Conservation (phyloP, 2,797 vertebrate genomes). For the Perodicticus potto region DNA sequence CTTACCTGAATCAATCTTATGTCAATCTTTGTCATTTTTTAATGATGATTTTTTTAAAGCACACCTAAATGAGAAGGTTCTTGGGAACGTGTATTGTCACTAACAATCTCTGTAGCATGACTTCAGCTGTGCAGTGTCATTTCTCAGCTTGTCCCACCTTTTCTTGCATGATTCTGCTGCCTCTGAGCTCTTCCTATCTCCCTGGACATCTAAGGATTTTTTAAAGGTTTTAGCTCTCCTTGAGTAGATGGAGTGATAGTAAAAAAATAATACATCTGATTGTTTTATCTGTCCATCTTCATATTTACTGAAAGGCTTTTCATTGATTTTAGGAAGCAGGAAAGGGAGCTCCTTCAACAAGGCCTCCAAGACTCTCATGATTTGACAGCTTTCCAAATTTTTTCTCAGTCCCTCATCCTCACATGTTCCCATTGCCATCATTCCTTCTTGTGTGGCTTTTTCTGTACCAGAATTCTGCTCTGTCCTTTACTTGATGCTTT, state of each 20-base stretch:
- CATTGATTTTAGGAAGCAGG: neutral
- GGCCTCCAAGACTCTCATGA: neutral
- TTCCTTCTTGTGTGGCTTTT: neutral
- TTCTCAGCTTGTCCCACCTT: too few relatives aligned
- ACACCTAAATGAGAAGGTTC: neutral
- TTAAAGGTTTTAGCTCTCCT: neutral
- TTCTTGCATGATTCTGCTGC: neutral
- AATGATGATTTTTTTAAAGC: neutral
- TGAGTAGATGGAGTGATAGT: neutral
- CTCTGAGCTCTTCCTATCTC: neutral
- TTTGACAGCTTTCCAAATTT: neutral
- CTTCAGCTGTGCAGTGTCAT: fast-evolving
- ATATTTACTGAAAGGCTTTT: neutral
- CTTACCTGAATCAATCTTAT: neutral
- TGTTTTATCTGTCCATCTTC: neutral
- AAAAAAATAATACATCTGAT: neutral
- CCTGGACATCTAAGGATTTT: neutral
- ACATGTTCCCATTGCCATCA: fast-evolving
- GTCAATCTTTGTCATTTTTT: neutral
- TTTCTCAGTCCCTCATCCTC: neutral
- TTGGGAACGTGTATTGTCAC: neutral
- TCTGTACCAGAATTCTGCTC: neutral
- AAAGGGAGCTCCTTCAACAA: neutral
- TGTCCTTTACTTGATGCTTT: neutral
- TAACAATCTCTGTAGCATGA: neutral